Evolutionary conservation across 2,888 invertebrate genomes (phyloP), one percentile per base, ranked within the genome.

Genomic region (Ichneumoninae sp.): DNA sequence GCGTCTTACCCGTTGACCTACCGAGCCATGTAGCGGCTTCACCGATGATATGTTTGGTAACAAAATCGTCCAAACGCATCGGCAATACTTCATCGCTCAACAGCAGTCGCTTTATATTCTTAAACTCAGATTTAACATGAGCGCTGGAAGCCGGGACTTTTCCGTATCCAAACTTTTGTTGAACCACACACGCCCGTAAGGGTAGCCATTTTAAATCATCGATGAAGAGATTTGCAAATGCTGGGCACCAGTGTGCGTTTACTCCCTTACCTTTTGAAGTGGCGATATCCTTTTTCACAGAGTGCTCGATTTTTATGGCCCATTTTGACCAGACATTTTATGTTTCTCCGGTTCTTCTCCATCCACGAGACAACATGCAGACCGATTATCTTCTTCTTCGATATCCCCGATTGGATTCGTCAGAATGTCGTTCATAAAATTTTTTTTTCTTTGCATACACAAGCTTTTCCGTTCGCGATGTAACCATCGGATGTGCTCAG

Each of bases 51-150:
- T 71, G 71, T 30, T 65, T 70, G 0, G 3, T 4, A 36, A 79
- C 19, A 10, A 71, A 79, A 47, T 71, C 71, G 19, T 71, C 83
- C 13, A 74, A 44, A n/a, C 83, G 66, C 52, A 83, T 60, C 40
- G 74, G 69, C 33, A 68, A 50, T 5, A 33, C 47, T 19, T 74
- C 75, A n/a, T 70, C 30, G 30, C 78, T 74, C 44, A 84, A 30
- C 22, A 84, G 8, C 5, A 33, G 22, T 10, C 66, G 57, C 40
- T 83, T 76, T 0, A 83, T 50, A 22, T 72, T 77, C 4, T 78
- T 78, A 8, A 78, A 78, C 19, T 78, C 78, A 13, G 33, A n/a
- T 62, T 78, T 70, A 3, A 78, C 78, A 10, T 50, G n/a, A 33
- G 70, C 60, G 40, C 70, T 70, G 13, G 70, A 70, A 36, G 78